phyloP scores from a whole-genome alignment of 30 jellyfish, hydroid and myxozoan genomes.

The Pseudorhiza aurosa region DNA sequence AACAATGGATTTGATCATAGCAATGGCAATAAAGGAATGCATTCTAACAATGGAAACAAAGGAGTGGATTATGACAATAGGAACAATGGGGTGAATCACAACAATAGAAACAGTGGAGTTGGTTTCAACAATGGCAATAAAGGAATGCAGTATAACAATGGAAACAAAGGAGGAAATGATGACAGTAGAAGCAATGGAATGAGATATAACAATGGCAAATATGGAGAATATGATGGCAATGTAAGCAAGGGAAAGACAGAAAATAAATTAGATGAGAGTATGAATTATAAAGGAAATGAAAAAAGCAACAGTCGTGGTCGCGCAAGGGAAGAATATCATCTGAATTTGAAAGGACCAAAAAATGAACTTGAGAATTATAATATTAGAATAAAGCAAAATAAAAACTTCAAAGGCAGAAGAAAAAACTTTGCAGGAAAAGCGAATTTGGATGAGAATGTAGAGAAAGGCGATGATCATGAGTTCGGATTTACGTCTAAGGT shows the following conservation, averaged over 20 bases:
- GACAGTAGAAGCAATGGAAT: neutral
- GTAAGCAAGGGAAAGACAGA: too few relatives aligned
- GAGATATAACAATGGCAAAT: neutral
- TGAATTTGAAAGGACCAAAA: too few relatives aligned
- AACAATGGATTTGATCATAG: neutral
- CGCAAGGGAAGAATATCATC: too few relatives aligned
- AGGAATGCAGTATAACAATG: neutral
- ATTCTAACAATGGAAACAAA: neutral
- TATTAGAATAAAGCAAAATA: too few relatives aligned
- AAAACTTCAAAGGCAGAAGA: too few relatives aligned
- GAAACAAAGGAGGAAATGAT: neutral
- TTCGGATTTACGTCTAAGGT: neutral
- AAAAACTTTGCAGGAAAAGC: too few relatives aligned
- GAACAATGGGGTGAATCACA: neutral
- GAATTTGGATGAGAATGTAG: neutral
- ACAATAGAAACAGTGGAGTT: neutral
- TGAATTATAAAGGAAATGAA: too few relatives aligned
- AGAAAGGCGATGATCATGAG: neutral
- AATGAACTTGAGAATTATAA: too few relatives aligned
- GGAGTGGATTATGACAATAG: neutral
- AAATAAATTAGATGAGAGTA: too few relatives aligned
- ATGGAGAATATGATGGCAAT: neutral
- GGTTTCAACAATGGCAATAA: neutral
- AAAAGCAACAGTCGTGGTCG: too few relatives aligned
- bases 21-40: neutral